Percentiles rank a stretch among this genome's conserved stretches.
Evolutionary conservation across 2,113 vertebrate species (phyloP).

Genomic region (Lanius ludovicianus): DNA sequence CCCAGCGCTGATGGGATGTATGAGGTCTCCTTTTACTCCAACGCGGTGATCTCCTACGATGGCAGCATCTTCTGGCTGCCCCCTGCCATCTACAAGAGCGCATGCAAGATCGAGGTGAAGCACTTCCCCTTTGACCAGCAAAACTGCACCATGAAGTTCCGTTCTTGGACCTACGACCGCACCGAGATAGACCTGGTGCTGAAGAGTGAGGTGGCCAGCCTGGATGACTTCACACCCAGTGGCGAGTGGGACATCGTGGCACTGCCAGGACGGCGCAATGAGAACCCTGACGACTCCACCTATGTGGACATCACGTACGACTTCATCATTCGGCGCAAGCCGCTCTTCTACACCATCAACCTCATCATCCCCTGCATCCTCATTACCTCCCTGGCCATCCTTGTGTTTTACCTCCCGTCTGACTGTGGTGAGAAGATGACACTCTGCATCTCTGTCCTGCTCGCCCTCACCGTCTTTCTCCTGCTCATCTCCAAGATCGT

Average conservation of each 20-base stretch:
- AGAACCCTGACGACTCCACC: constrained; percentile 88
- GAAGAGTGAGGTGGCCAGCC: constrained; percentile 88
- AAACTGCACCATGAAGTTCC: constrained; percentile 95
- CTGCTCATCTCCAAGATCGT: constrained; percentile 97
- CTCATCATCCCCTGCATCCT: constrained; percentile 95
- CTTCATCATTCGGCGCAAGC: constrained; percentile 94
- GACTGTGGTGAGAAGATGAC: constrained; percentile 98
- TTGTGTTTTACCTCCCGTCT: constrained; percentile 94
- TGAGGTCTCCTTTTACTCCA: constrained; percentile 98
- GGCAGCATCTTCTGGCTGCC: constrained; percentile 98
- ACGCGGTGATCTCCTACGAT: constrained; percentile 91
- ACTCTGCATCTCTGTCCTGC: constrained; percentile 91
- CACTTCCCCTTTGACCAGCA: constrained; percentile 98
- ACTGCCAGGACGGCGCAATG: constrained; percentile 87
- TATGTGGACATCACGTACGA: constrained; percentile 97
- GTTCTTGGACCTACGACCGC: constrained; percentile 96
- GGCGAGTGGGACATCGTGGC: constrained; percentile 97
- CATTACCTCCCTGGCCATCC: constrained; percentile 92
- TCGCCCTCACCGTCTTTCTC: constrained; percentile 94
- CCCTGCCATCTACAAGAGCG: constrained; percentile 95
- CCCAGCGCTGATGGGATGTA: constrained; percentile 93
- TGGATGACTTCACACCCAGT: constrained; percentile 95
- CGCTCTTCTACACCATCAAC: constrained; percentile 96
- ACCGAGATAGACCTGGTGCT: constrained; percentile 93
- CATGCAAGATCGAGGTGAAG: constrained; percentile 95